Evolutionary conservation across 2,113 vertebrate species (phyloP).

Genomic region (Syngnathus typhle): DNA sequence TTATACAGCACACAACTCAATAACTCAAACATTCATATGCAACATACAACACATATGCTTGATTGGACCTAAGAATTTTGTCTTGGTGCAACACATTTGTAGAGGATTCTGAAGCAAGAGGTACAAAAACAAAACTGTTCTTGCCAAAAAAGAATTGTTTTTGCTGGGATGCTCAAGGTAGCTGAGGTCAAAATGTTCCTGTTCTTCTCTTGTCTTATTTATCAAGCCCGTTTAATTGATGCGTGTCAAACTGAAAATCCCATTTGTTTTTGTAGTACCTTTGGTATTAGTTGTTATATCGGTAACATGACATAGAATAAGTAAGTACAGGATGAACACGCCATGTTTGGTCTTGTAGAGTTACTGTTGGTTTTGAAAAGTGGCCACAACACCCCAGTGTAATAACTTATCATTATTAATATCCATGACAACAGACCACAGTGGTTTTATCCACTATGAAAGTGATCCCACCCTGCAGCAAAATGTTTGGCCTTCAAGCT

Average conservation of each 20-base stretch:
- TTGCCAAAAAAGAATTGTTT: no score
- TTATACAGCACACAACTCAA: not conserved
- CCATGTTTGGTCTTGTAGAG: not conserved
- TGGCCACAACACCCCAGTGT: constrained; percentile 5
- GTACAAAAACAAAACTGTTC: no score
- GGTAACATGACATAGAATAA: not conserved
- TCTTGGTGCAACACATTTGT: not conserved
- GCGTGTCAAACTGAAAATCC: not conserved
- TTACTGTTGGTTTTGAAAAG: not conserved
- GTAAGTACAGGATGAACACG: not conserved
- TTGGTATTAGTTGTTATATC: not conserved
- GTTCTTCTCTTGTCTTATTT: no score
- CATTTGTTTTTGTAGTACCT: not conserved
- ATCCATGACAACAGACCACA: constrained; percentile 17
- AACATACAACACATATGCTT: not conserved
- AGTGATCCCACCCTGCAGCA: constrained; percentile 20
- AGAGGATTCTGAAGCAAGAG: not conserved
- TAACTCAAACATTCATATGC: not conserved
- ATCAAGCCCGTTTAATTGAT: not conserved
- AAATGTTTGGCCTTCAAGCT: constrained; percentile 11
- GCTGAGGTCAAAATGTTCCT: not conserved
- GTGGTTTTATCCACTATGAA: constrained; percentile 14
- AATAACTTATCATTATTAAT: constrained; percentile 8
- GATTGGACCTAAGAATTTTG: not conserved
- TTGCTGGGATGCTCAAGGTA: no score